Percentiles rank a stretch among this genome's conserved stretches.
phyloP scores from a whole-genome alignment of 2,888 invertebrate genomes.

The Nezara viridula region DNA sequence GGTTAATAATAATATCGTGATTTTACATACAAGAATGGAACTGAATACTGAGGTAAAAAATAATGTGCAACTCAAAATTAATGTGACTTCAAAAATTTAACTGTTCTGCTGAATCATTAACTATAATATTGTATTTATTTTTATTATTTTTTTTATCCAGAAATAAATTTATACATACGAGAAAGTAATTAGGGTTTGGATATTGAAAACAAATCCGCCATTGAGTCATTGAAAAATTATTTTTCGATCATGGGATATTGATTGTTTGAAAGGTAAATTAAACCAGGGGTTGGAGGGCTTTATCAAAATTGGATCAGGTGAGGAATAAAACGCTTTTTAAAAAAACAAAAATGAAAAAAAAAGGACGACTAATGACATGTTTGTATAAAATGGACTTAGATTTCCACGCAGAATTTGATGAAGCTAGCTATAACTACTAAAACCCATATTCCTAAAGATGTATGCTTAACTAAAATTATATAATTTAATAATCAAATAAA shows the following conservation, averaged over 20 bases:
- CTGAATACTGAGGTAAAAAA: too few relatives aligned
- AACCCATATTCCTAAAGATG: not conserved
- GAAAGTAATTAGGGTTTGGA: not conserved
- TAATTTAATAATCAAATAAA: too few relatives aligned
- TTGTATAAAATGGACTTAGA: not conserved
- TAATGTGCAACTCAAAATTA: too few relatives aligned
- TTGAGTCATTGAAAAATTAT: not conserved
- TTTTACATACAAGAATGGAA: too few relatives aligned
- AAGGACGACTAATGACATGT: not conserved
- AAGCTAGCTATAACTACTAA: not conserved
- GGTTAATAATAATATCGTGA: too few relatives aligned
- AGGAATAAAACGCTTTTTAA: not conserved
- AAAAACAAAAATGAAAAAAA: not conserved
- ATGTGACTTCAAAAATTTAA: too few relatives aligned
- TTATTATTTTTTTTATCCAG: too few relatives aligned
- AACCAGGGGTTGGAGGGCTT: not conserved
- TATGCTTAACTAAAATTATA: not conserved
- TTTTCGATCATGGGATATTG: constrained; percentile 27
- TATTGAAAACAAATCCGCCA: constrained; percentile 24
- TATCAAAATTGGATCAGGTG: constrained; percentile 15
- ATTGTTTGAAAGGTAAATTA: not conserved
- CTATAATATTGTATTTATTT: too few relatives aligned
- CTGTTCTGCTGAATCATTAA: too few relatives aligned
- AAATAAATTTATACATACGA: not conserved
- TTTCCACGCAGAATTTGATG: not conserved